phyloP scores from a whole-genome alignment of 1,140 invertebrate species.

The Drosophila neocordata region DNA sequence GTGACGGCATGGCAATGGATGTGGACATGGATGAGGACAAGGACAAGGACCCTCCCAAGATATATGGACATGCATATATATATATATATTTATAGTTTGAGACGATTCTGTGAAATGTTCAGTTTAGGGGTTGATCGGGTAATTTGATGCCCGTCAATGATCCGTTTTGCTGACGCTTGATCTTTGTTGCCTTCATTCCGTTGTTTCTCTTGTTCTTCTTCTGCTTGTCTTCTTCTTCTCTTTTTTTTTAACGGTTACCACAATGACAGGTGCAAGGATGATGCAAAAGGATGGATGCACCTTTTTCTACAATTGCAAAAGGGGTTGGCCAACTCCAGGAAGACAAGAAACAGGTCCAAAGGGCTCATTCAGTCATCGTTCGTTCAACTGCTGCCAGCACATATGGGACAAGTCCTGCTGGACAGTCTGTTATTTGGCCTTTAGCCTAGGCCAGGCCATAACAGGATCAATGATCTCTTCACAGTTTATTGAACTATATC shows the following conservation, averaged over 20 bases:
- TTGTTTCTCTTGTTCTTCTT: neutral
- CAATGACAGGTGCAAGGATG: slow-evolving; percentile 72
- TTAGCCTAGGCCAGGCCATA: slow-evolving; percentile 40
- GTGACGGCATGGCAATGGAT: slow-evolving; percentile 25
- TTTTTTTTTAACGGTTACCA: slow-evolving; percentile 42
- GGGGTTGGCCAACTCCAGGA: slow-evolving; percentile 46
- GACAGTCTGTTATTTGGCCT: slow-evolving; percentile 32
- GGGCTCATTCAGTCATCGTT: slow-evolving; percentile 24
- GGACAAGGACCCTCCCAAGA: slow-evolving; percentile 23
- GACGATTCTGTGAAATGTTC: slow-evolving; percentile 63
- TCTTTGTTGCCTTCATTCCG: slow-evolving; percentile 31
- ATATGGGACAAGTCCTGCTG: neutral
- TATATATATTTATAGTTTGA: neutral
- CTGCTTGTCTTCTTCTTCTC: neutral
- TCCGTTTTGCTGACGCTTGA: slow-evolving; percentile 58
- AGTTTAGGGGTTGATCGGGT: slow-evolving; percentile 27
- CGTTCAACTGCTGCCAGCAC: slow-evolving; percentile 45
- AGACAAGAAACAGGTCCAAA: neutral
- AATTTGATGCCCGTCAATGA: slow-evolving; percentile 73
- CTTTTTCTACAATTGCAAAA: slow-evolving; percentile 33
- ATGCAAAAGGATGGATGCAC: slow-evolving; percentile 69
- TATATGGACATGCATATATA: too few relatives aligned
- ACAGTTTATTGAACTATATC: slow-evolving; percentile 72
- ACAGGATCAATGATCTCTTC: slow-evolving; percentile 59
- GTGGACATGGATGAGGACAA: neutral